Conservation (phyloP, 2,113 vertebrate genomes). For the Colistium nudipinnis region DNA sequence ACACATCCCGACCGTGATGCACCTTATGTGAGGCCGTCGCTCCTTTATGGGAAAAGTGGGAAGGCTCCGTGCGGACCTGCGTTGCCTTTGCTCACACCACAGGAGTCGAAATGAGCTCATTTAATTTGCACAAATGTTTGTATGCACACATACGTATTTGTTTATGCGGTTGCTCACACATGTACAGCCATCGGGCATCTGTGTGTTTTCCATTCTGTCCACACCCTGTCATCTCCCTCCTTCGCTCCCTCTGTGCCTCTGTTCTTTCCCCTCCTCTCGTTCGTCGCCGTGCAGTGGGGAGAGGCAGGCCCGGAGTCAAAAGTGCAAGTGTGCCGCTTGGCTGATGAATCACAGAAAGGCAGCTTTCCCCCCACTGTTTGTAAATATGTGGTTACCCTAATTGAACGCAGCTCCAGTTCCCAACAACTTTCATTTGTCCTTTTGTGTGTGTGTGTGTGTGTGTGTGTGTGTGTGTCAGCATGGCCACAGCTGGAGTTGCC, state of each 20-base stretch:
- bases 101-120: conserved; percentile 64
- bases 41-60: conserved; percentile 49
- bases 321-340: conserved; percentile 78
- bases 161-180: conserved; percentile 66
- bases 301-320: conserved; percentile 73
- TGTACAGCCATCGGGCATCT: conserved; percentile 61
- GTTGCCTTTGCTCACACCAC: conserved; percentile 49
- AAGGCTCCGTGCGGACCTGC: conserved; percentile 14
- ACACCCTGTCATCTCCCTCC: conserved; percentile 67
- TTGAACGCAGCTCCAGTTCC: conserved; percentile 75
- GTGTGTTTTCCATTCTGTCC: conserved; percentile 70
- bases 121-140: conserved; percentile 64
- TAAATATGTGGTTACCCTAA: conserved; percentile 82
- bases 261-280: conserved; percentile 43
- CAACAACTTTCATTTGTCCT: conserved; percentile 77
- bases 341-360: conserved; percentile 77
- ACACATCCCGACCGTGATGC: conserved; percentile 7
- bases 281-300: conserved; percentile 49
- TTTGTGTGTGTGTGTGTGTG: conserved; percentile 29
- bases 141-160: conserved; percentile 66
- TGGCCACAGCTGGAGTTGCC: conserved; percentile 54
- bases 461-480: conserved; percentile 39
- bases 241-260: conserved; percentile 36
- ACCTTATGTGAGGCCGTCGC: conserved; percentile 10
- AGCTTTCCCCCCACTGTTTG: conserved; percentile 75